Conservation (phyloP, 2,113 vertebrate species). For the Indicator maculatus region DNA sequence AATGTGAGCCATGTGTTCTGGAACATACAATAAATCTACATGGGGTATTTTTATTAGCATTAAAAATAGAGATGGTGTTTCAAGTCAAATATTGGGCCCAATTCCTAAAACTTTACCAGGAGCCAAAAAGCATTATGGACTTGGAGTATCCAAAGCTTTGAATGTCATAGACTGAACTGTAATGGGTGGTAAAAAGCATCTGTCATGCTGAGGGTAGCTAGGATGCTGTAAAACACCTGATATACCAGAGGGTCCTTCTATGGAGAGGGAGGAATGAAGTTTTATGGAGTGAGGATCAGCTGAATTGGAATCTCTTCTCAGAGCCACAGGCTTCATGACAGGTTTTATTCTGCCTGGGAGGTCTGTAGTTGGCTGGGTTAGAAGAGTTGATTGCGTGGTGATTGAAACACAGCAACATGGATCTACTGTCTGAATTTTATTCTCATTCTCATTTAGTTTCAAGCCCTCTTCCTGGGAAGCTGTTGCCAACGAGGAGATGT, state of each 20-base stretch:
- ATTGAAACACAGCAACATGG: background rate
- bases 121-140: background rate
- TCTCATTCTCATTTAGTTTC: constrained; percentile 81
- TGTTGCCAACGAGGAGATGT: constrained; percentile 98
- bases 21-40: background rate
- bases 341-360: background rate
- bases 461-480: constrained; percentile 91
- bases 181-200: background rate
- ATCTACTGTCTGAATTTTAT: background rate
- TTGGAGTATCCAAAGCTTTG: background rate
- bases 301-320: background rate
- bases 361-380: background rate
- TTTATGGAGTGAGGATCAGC: background rate
- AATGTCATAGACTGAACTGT: background rate
- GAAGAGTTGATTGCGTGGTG: background rate
- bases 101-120: background rate
- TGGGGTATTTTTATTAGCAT: background rate
- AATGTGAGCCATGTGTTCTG: background rate
- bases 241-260: background rate
- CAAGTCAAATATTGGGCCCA: background rate
- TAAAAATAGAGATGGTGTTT: background rate
- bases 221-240: background rate
- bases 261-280: background rate
- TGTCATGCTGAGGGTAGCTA: background rate
- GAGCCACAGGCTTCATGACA: background rate